Evolutionary conservation across 2,888 invertebrate species (phyloP).

Genomic region (Limnephilus rhombicus): DNA sequence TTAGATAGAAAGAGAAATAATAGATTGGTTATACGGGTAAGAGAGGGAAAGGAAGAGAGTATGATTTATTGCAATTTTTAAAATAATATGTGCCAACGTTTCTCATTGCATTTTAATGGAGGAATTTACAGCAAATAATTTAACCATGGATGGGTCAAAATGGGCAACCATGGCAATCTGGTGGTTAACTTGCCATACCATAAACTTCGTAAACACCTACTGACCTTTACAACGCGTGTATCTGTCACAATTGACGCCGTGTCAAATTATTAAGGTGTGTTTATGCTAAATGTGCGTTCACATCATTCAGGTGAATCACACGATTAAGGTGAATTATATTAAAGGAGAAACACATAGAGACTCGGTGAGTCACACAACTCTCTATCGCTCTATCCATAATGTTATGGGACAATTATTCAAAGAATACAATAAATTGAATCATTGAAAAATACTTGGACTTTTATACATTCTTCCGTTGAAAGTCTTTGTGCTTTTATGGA

Average conservation of each 20-base stretch:
- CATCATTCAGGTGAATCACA: constrained; percentile 27
- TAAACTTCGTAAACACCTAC: constrained; percentile 7
- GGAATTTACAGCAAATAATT: no score
- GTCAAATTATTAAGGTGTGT: constrained; percentile 35
- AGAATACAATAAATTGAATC: background rate
- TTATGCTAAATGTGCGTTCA: constrained; percentile 9
- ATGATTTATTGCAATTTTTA: no score
- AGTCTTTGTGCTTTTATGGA: background rate
- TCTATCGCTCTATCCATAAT: background rate
- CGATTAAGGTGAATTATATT: background rate
- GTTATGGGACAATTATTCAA: background rate
- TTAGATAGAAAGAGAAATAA: no score
- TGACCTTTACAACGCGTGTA: constrained; percentile 35
- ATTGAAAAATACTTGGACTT: background rate
- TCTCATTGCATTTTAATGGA: no score
- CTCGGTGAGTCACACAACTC: background rate
- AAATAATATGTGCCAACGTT: no score
- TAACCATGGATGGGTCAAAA: background rate
- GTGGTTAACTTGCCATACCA: constrained; percentile 2
- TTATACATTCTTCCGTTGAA: background rate
- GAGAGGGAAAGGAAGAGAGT: no score
- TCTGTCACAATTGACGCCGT: constrained; percentile 28
- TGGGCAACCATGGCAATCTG: background rate
- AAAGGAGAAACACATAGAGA: background rate
- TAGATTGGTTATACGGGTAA: no score